phyloP scores from a whole-genome alignment of 2,113 vertebrate genomes.

The Ursus arctos region DNA sequence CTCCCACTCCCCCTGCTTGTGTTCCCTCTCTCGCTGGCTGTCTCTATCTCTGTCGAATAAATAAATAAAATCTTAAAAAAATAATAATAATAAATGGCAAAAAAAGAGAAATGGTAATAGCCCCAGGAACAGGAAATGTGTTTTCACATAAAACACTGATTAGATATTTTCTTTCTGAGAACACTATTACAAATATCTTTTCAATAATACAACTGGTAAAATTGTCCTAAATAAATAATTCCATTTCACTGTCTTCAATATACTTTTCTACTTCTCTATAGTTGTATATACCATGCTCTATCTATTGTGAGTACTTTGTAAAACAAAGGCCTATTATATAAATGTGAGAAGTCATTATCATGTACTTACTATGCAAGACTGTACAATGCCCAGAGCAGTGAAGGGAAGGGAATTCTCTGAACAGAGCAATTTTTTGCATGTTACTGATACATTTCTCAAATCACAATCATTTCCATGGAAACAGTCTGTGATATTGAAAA shows the following conservation, averaged over 20 bases:
- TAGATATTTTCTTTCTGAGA: neutral
- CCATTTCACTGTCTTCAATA: constrained; percentile 47
- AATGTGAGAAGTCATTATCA: constrained; percentile 74
- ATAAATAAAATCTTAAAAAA: no score
- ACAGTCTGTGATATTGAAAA: constrained; percentile 79
- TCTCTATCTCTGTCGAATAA: no score
- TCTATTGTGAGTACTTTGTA: constrained; percentile 64
- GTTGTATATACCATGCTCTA: constrained; percentile 30
- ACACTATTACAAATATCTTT: neutral
- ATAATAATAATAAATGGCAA: neutral
- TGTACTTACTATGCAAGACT: constrained; percentile 75
- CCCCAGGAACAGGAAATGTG: neutral
- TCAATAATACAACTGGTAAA: constrained; percentile 48
- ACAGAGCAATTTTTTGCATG: constrained; percentile 68
- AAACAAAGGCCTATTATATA: constrained; percentile 75
- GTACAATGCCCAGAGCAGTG: constrained; percentile 64
- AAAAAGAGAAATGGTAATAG: neutral
- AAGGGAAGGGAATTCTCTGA: constrained; percentile 74
- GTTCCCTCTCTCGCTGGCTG: no score
- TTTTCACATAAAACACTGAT: constrained; percentile 26
- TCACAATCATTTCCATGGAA: constrained; percentile 81
- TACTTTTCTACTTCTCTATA: constrained; percentile 46
- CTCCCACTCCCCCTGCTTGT: no score
- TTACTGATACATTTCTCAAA: constrained; percentile 75
- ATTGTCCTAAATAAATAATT: constrained; percentile 40